Conservation (phyloP, 2,113 vertebrate genomes). For the Mesitornis unicolor region DNA sequence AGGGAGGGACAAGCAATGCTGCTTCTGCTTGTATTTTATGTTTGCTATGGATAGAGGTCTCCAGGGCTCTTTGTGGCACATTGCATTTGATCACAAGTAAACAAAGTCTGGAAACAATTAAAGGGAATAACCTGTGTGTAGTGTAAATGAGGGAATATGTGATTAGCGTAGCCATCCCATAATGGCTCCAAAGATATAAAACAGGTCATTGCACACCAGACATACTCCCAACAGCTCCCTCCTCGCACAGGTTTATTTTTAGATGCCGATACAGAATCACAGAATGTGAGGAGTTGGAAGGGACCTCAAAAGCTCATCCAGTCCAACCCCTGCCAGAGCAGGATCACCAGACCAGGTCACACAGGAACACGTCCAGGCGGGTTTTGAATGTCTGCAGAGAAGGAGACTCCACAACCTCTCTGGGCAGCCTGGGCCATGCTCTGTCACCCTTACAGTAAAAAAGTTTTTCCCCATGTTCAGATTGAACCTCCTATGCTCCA, state of each 20-base stretch:
- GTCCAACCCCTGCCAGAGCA: no score
- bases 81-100: neutral
- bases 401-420: no score
- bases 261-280: constrained; percentile 13
- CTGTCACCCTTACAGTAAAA: no score
- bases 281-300: no score
- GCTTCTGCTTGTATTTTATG: neutral
- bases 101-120: constrained; percentile 13
- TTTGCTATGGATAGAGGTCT: neutral
- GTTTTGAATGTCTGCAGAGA: no score
- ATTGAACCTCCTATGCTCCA: no score
- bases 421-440: no score
- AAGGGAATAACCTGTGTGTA: constrained; percentile 38
- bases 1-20: neutral
- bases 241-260: constrained; percentile 24
- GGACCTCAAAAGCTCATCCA: no score
- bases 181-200: constrained; percentile 41
- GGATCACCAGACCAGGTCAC: no score
- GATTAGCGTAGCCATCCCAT: constrained; percentile 20
- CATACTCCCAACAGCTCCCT: neutral
- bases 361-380: no score
- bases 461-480: no score
- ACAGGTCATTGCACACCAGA: constrained; percentile 44
- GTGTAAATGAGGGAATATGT: constrained; percentile 38
- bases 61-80: neutral